Percentiles rank a stretch among this genome's conserved stretches.
These are phyloP conservation scores for Brachycybe producta DNA, from an alignment of 2,888 invertebrate species.

Conservation along the genomic window DNA sequence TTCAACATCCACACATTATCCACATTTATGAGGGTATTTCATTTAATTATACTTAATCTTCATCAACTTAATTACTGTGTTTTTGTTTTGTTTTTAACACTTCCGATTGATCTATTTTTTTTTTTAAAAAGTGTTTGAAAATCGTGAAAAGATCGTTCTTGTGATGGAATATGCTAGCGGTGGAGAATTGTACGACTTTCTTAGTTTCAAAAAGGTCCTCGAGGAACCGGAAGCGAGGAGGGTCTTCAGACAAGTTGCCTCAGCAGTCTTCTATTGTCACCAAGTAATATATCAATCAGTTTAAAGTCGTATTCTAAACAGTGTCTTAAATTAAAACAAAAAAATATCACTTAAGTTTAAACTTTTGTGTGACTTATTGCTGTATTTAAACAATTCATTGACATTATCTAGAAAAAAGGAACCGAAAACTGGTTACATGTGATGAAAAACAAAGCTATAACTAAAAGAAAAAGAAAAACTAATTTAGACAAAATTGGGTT, in stretches of 20 bases:
- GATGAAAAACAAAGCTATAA: too few species aligned
- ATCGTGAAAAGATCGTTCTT: conserved; percentile 96
- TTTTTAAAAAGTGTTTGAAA: conserved; percentile 91
- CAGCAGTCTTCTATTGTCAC: conserved; percentile 95
- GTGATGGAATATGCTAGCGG: conserved; percentile 99
- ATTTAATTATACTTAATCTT: not conserved
- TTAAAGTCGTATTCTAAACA: not conserved
- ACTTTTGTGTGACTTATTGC: not conserved
- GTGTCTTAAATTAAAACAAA: conserved; percentile 13
- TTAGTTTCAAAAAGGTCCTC: conserved; percentile 74
- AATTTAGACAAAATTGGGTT: not conserved
- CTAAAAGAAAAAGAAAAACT: conserved; percentile 4
- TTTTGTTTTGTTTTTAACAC: not conserved
- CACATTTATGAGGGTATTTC: conserved; percentile 93
- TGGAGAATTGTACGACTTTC: conserved; percentile 94
- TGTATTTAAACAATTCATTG: not conserved
- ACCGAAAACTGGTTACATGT: too few species aligned
- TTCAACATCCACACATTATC: conserved; percentile 96
- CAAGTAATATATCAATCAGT: conserved; percentile 42
- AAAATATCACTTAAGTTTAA: not conserved
- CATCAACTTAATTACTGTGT: not conserved
- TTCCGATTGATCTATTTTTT: conserved; percentile 20
- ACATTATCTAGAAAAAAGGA: too few species aligned
- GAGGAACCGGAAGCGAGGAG: conserved; percentile 82
- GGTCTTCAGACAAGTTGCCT: conserved; percentile 91